Base-by-base conservation (phyloP, 2,797 vertebrate genomes). In the Clarias laeviceps region DNA sequence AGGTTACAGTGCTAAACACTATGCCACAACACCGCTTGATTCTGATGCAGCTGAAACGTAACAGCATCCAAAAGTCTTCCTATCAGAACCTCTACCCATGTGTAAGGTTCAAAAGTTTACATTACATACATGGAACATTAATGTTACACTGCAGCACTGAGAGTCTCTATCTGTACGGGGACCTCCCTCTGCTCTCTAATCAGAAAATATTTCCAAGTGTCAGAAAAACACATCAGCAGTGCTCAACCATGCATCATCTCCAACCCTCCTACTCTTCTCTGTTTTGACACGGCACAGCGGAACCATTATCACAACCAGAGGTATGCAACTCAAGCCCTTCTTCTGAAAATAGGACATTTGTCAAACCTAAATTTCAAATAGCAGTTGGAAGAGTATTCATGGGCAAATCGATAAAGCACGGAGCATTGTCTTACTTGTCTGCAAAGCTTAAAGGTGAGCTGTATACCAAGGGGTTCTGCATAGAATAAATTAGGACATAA, bases 301-400 rank as follows among this genome's bases (percentile, higher is more conserved):
- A 14, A 77, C 76, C 24, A 72, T 74, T 68, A 69, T 87, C 66
- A 40, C 69, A 72, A 84, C 65, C 61, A 20, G 76, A 85, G 82
- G 45, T 72, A 77, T 69, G 87, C 84, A 84, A 77, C 84, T 87
- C 70, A 45, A 73, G 81, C 29, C n/a, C 81, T 82, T 80, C 66
- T 85, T 84, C 84, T 73, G 77, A 68, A 87, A 87, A 72, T 85
- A 88, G 85, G 85, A 72, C 85, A 85, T 86, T 27, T 68, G 82
- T 70, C 57, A 62, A 84, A 69, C 54, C 32, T 62, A 56, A 61
- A 66, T 83, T 84, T 76, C 56, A 84, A 24, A 24, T 54, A 83
- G 56, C 29, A 54, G 57, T 62, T 62, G 59, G 34, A 14, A 79
- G 57, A 62, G 57, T 76, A 68, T 72, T 80, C 24, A 80, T 82